phyloP scores from a whole-genome alignment of 2,113 vertebrate genomes.

The Mesembrinibis cayennensis region DNA sequence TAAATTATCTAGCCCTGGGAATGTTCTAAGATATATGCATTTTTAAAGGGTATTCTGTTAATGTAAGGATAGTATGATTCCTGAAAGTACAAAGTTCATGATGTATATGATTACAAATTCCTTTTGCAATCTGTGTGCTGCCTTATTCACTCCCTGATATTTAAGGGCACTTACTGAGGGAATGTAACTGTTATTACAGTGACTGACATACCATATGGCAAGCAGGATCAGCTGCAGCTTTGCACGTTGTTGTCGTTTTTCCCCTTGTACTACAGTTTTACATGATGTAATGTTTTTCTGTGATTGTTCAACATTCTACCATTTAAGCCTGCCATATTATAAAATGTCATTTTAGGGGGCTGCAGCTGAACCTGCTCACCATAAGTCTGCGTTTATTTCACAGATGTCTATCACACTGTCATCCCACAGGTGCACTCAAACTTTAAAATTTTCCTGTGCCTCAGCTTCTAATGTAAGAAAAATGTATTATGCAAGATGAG shows the following conservation, averaged over 20 bases:
- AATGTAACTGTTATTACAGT: slow-evolving; percentile 44
- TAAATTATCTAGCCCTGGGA: background rate
- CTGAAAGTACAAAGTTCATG: background rate
- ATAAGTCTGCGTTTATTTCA: slow-evolving; percentile 51
- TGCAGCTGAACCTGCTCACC: slow-evolving; percentile 16
- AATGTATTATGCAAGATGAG: slow-evolving; percentile 59
- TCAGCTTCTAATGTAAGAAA: slow-evolving; percentile 58
- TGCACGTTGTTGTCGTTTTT: slow-evolving; percentile 26
- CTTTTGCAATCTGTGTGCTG: slow-evolving; percentile 22
- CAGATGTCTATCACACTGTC: slow-evolving; percentile 45
- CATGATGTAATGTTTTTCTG: slow-evolving; percentile 29
- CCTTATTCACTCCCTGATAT: slow-evolving; percentile 54
- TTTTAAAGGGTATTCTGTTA: background rate
- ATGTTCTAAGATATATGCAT: background rate
- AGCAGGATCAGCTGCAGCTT: slow-evolving; percentile 43
- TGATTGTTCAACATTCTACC: slow-evolving; percentile 50
- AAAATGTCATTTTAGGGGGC: slow-evolving; percentile 53
- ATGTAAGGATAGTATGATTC: background rate
- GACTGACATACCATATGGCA: slow-evolving; percentile 49
- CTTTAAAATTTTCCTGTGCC: slow-evolving; percentile 7
- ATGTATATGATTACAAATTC: slow-evolving; percentile 27
- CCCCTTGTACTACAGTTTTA: slow-evolving; percentile 7
- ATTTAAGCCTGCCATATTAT: slow-evolving; percentile 1
- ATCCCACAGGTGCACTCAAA: slow-evolving; percentile 24
- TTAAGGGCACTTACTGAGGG: slow-evolving; percentile 49